These are phyloP conservation scores for Venturia canescens DNA, from an alignment of 1,140 invertebrate genomes.

Conservation along the genomic window DNA sequence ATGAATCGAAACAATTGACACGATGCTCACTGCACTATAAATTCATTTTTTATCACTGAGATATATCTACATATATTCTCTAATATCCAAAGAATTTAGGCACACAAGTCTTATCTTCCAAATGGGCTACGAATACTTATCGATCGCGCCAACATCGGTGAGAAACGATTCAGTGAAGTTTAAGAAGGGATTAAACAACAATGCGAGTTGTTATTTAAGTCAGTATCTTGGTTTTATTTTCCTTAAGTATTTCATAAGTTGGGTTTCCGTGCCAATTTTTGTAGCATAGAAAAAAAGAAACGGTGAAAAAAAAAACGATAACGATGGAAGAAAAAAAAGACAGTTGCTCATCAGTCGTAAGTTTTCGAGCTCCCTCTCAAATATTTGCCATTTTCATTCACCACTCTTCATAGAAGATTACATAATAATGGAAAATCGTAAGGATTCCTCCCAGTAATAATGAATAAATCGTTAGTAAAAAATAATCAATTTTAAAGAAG, in stretches of 20 bases:
- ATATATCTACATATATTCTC: slow-evolving; percentile 30
- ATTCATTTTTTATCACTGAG: slow-evolving; percentile 29
- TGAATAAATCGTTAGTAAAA: neutral
- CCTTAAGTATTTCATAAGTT: slow-evolving; percentile 45
- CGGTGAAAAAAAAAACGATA: neutral
- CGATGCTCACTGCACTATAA: slow-evolving; percentile 9
- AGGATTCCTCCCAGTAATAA: neutral
- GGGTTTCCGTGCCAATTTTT: slow-evolving; percentile 49
- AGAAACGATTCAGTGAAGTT: neutral
- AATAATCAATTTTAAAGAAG: slow-evolving; percentile 1
- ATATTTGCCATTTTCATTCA: neutral
- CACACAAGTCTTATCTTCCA: slow-evolving; percentile 24
- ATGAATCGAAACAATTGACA: neutral
- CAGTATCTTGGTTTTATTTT: slow-evolving; percentile 31
- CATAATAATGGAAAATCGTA: slow-evolving; percentile 13
- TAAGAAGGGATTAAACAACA: neutral
- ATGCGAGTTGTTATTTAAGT: slow-evolving; percentile 16
- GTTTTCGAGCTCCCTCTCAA: slow-evolving; percentile 9
- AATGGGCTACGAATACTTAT: slow-evolving; percentile 35
- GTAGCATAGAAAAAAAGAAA: slow-evolving; percentile 30
- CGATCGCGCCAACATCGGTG: neutral
- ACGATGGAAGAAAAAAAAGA: slow-evolving; percentile 3
- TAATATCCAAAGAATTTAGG: slow-evolving; percentile 31
- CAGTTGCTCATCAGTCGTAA: slow-evolving; percentile 40
- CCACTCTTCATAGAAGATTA: neutral